phyloP scores from a whole-genome alignment of 2,888 invertebrate species.

The Oligia strigilis region DNA sequence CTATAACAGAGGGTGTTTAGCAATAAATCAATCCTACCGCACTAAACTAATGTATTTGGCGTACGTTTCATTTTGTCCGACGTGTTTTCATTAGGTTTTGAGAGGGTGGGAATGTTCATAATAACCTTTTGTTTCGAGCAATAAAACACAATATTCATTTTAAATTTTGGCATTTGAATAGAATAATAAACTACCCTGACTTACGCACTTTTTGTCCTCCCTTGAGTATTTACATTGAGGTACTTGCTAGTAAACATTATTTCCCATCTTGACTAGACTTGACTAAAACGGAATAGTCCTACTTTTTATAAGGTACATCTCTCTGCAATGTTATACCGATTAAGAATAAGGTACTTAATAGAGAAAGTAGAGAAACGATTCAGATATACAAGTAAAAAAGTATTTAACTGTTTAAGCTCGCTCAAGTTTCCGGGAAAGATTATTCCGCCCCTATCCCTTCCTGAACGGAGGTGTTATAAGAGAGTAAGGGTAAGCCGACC shows the following conservation, averaged over 20 bases:
- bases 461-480: slow-evolving; percentile 40
- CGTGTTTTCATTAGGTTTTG: slow-evolving; percentile 73
- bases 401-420: neutral
- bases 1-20: slow-evolving; percentile 70
- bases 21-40: slow-evolving; percentile 78
- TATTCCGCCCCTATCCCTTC: slow-evolving; percentile 25
- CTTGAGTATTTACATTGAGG: slow-evolving; percentile 1
- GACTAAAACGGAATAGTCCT: slow-evolving; percentile 20
- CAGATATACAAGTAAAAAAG: slow-evolving; percentile 5
- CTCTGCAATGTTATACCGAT: slow-evolving; percentile 14
- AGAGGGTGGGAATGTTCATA: slow-evolving; percentile 63
- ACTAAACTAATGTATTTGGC: slow-evolving; percentile 79
- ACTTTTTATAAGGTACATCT: slow-evolving; percentile 22
- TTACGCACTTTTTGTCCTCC: slow-evolving; percentile 6
- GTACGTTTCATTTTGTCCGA: slow-evolving; percentile 74
- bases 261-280: neutral
- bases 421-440: slow-evolving; percentile 26
- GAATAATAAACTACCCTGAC: slow-evolving; percentile 26
- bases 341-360: too few relatives aligned
- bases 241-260: neutral
- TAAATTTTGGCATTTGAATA: slow-evolving; percentile 57
- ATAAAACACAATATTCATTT: slow-evolving; percentile 38
- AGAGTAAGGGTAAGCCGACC: slow-evolving; percentile 27
- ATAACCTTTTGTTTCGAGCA: slow-evolving; percentile 58
- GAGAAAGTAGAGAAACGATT: slow-evolving; percentile 35